Evolutionary conservation across 2,113 vertebrate species (phyloP).

Genomic region (Rallus limicola): DNA sequence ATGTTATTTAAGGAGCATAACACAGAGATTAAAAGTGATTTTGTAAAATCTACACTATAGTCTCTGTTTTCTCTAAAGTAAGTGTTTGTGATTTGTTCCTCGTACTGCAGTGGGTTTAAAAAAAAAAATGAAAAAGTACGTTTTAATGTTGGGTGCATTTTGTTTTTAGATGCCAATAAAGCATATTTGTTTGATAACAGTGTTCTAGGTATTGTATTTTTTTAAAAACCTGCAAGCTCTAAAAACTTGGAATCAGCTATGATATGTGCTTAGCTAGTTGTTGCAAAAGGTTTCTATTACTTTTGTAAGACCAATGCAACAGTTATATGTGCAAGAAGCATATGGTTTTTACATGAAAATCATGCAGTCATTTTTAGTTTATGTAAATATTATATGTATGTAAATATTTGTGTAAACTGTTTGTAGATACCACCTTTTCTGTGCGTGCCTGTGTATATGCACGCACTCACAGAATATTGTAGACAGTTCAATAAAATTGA

Average conservation of each 20-base stretch:
- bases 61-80: constrained; percentile 94
- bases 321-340: constrained; percentile 67
- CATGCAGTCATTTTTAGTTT: constrained; percentile 67
- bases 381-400: constrained; percentile 70
- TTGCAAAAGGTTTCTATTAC: constrained; percentile 70
- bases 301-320: constrained; percentile 74
- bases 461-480: constrained; percentile 73
- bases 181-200: constrained; percentile 96
- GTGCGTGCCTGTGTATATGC: constrained; percentile 65
- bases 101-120: constrained; percentile 88
- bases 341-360: constrained; percentile 65
- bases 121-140: constrained; percentile 77
- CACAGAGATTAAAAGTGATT: constrained; percentile 83
- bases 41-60: constrained; percentile 86
- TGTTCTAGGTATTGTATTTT: constrained; percentile 99
- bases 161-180: constrained; percentile 99
- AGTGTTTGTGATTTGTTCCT: constrained; percentile 98
- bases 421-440: constrained; percentile 64
- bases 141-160: constrained; percentile 94
- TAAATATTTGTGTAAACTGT: constrained; percentile 74
- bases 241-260: constrained; percentile 71
- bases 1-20: constrained; percentile 80
- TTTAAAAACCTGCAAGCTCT: constrained; percentile 76
- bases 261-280: constrained; percentile 67
- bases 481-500: constrained; percentile 66